A percentile compares a stretch with the other conserved stretches of the same genome.
phyloP scores from a whole-genome alignment of 1,140 invertebrate genomes.

The Bombus polaris region DNA sequence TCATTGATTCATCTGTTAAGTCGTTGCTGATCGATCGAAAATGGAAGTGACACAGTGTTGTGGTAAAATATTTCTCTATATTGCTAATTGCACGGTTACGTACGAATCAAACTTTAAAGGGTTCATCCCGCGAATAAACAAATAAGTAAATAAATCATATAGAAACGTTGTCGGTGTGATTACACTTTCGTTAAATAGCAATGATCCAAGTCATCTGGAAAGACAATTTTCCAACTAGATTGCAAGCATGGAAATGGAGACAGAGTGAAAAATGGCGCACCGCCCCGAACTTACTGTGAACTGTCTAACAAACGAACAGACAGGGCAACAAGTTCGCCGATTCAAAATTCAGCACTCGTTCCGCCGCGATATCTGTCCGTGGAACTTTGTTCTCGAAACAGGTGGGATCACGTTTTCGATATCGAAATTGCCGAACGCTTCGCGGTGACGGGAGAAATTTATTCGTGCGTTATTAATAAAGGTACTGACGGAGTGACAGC shows the following conservation, averaged over 20 bases:
- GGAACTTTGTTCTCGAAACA: conserved; percentile 13
- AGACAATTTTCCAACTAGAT: too few relatives aligned
- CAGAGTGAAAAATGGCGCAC: not conserved
- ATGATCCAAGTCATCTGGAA: too few relatives aligned
- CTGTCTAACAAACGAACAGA: not conserved
- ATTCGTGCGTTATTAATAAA: conserved; percentile 48
- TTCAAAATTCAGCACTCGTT: conserved; percentile 24
- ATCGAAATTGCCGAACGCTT: not conserved
- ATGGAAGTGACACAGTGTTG: not conserved
- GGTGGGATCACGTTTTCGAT: conserved; percentile 12
- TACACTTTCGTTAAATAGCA: too few relatives aligned
- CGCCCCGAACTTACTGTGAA: not conserved
- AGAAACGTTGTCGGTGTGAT: too few relatives aligned
- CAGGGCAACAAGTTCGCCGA: not conserved
- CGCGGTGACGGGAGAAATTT: not conserved
- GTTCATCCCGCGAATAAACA: too few relatives aligned
- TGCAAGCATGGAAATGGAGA: too few relatives aligned
- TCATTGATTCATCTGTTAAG: not conserved
- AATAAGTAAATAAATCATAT: too few relatives aligned
- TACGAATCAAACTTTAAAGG: too few relatives aligned
- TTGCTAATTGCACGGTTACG: too few relatives aligned
- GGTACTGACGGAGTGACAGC: not conserved
- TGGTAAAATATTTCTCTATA: not conserved
- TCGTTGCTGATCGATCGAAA: not conserved
- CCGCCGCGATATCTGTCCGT: not conserved